Evolutionary conservation across 2,888 invertebrate species (phyloP).

Genomic region (Epiperipatus broadwayi): DNA sequence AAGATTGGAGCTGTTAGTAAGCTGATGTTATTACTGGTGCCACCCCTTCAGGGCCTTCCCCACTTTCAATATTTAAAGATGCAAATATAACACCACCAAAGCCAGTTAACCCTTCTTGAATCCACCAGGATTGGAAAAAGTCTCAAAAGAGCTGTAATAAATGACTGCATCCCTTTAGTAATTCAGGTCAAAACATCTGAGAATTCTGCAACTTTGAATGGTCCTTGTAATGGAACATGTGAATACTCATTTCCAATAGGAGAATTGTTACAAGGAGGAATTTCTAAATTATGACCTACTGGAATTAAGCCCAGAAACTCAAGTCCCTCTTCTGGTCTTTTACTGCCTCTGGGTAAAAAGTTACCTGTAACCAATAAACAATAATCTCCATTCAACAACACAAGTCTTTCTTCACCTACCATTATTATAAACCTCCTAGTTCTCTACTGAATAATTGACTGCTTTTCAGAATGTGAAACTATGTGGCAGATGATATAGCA

Average conservation of each 20-base stretch:
- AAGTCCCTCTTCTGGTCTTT: too few relatives aligned
- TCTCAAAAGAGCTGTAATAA: conserved; percentile 66
- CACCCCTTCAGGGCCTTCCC: conserved; percentile 18
- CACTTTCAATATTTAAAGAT: conserved; percentile 15
- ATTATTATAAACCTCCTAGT: not conserved
- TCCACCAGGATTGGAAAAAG: conserved; percentile 62
- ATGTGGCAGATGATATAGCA: conserved; percentile 34
- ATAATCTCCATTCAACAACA: too few relatives aligned
- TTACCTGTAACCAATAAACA: too few relatives aligned
- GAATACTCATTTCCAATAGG: conserved; percentile 31
- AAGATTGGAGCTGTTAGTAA: too few relatives aligned
- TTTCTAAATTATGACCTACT: conserved; percentile 57
- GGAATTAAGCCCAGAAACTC: conserved; percentile 28
- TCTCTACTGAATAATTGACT: conserved; percentile 7
- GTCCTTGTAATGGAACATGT: conserved; percentile 13
- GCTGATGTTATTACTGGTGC: conserved; percentile 15
- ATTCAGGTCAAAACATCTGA: too few relatives aligned
- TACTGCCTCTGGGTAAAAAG: too few relatives aligned
- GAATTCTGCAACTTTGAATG: too few relatives aligned
- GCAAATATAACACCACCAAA: conserved; percentile 12
- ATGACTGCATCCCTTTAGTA: conserved; percentile 66
- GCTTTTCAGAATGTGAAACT: too few relatives aligned
- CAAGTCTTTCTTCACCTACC: too few relatives aligned
- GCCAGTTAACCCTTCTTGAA: conserved; percentile 47
- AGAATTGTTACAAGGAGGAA: conserved; percentile 58